Conservation (phyloP, 2,113 vertebrate species). For the Mustela nigripes region DNA sequence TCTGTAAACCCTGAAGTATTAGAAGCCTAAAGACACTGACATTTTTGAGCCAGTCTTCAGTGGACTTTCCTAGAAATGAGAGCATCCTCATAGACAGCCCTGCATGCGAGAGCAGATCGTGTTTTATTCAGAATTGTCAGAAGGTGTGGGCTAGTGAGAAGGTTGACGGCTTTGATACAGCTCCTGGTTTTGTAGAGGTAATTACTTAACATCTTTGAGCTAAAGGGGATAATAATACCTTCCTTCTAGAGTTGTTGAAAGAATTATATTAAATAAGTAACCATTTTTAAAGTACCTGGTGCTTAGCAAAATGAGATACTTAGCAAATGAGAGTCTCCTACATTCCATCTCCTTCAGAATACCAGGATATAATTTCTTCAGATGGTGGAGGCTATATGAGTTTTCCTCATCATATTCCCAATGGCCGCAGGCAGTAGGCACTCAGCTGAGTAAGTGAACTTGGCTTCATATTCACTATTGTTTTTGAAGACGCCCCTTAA, state of each 20-base stretch:
- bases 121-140: neutral
- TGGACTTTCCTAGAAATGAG: slow-evolving; percentile 13
- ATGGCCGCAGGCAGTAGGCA: neutral
- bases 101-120: neutral
- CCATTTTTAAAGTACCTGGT: slow-evolving; percentile 1
- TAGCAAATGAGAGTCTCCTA: neutral
- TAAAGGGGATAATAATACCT: neutral
- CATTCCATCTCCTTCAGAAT: neutral
- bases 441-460: neutral
- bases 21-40: neutral
- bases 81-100: neutral
- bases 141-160: neutral
- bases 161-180: neutral
- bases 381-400: neutral
- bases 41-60: neutral
- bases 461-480: neutral
- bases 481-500: slow-evolving; percentile 4
- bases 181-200: neutral
- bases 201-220: neutral
- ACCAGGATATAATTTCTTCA: neutral
- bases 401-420: neutral
- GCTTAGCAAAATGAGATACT: neutral
- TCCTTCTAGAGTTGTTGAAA: neutral
- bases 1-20: slow-evolving; percentile 30
- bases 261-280: neutral